Evolutionary conservation across 1,140 invertebrate genomes (phyloP).

Genomic region (Cyclina sinensis): DNA sequence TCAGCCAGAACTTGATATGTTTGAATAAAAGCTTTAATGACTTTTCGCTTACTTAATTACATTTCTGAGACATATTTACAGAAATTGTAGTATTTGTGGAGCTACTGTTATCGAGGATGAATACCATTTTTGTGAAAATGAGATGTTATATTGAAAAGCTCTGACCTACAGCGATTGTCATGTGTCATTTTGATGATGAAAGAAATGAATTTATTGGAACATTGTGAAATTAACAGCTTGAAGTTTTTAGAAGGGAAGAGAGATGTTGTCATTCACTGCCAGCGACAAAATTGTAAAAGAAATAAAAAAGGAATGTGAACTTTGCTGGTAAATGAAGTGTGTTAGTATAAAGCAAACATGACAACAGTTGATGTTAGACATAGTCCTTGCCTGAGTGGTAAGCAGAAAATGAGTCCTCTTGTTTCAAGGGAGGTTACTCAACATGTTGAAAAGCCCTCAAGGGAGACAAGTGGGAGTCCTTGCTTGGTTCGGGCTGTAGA

Average conservation of each 20-base stretch:
- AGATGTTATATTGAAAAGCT: background rate
- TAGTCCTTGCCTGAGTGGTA: slow-evolving; percentile 36
- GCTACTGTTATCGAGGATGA: background rate
- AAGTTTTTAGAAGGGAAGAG: too few relatives aligned
- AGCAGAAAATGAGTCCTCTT: slow-evolving; percentile 1
- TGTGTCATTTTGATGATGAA: too few relatives aligned
- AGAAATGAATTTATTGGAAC: too few relatives aligned
- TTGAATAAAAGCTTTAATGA: background rate
- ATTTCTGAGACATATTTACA: background rate
- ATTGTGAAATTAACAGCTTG: too few relatives aligned
- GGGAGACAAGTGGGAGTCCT: slow-evolving; percentile 13
- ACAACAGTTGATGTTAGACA: slow-evolving; percentile 49
- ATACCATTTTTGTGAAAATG: background rate
- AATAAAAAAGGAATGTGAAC: too few relatives aligned
- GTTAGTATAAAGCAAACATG: slow-evolving; percentile 7
- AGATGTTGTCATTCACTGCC: too few relatives aligned
- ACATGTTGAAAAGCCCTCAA: background rate
- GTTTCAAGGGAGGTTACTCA: slow-evolving; percentile 7
- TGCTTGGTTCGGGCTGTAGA: background rate
- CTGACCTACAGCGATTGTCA: too few relatives aligned
- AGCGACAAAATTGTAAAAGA: too few relatives aligned
- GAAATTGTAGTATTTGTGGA: slow-evolving; percentile 1
- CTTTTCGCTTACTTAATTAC: background rate
- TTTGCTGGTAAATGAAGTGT: background rate
- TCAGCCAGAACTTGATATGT: background rate